Base-by-base conservation (phyloP, 2,888 invertebrate genomes). In the Drosophila setosimentum region DNA sequence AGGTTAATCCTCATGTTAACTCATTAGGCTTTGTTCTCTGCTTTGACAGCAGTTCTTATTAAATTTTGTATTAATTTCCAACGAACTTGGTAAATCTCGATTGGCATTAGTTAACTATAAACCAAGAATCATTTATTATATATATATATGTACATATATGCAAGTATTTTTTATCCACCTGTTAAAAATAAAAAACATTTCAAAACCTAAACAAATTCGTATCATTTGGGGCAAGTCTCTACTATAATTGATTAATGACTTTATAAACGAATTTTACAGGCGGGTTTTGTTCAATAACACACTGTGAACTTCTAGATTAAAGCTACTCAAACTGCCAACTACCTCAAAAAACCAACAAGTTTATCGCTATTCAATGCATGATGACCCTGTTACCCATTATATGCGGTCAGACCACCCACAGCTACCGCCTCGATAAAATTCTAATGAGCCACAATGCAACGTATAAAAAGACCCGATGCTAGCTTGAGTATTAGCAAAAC, bases 381-480 rank as follows among this genome's bases (percentile, higher is more conserved):
- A 66, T 76, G 86, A 72, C 84, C 87, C 80, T 80, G 82, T 87
- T 70, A 82, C 68, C 55, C 61, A 77, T 73, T 81, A 57, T 50
- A 75, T 50, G 62, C 62, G 68, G 68, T 62, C 62, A 55, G 76
- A 66, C 78, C 78, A 63, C 79, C 79, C 79, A 78, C 79, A 79
- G 79, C 37, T 78, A 50, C 8, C 51, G 60, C 57, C 54, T 29
- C 50, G 80, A 87, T 84, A 75, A 84, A 76, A 84, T 84, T 82
- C 74, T 70, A 84, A 84, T 84, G 64, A 83, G 78, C 49, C 35
- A 24, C 35, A 54, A 16, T 62, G 55, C 45, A 49, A 13, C 5
- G 32, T 82, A 83, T 84, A 84, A 71, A 84, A 86, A 58, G 53
- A 50, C 33, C 21, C 58, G 50, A 50, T 58, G 49, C 53, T 6